Evolutionary conservation across 2,888 invertebrate species (phyloP).

Genomic region (Andrena flavipes): DNA sequence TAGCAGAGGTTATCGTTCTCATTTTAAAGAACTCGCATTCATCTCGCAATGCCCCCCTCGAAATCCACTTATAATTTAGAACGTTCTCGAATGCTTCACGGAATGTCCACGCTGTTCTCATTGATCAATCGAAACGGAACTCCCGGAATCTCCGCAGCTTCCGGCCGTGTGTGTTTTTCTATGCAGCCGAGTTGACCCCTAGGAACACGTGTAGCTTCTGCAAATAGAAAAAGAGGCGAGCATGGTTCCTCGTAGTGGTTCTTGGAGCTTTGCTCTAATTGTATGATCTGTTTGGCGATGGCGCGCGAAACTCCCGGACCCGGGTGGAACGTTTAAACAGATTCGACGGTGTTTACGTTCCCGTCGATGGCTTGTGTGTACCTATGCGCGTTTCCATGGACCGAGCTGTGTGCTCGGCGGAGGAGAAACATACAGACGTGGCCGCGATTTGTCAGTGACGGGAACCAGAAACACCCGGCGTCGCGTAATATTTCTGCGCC

Average conservation of each 20-base stretch:
- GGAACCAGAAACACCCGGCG: conserved; percentile 35
- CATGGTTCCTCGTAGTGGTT: conserved; percentile 14
- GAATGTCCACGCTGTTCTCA: too few species aligned
- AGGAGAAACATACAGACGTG: conserved; percentile 61
- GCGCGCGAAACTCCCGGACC: conserved; percentile 11
- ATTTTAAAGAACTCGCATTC: too few species aligned
- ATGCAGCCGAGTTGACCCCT: background rate
- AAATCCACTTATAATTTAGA: too few species aligned
- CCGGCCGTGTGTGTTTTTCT: background rate
- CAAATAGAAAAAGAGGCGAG: background rate
- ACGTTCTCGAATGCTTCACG: background rate
- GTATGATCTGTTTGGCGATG: conserved; percentile 27
- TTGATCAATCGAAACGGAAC: too few species aligned
- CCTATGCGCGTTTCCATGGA: conserved; percentile 3
- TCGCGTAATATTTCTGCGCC: conserved; percentile 22
- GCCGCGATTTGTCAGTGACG: conserved; percentile 41
- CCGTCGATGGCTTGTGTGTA: conserved; percentile 29
- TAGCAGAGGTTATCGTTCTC: too few species aligned
- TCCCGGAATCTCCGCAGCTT: background rate
- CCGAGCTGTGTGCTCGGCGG: conserved; percentile 33
- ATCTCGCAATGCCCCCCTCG: too few species aligned
- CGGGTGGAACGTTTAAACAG: conserved; percentile 48
- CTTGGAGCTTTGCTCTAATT: conserved; percentile 23
- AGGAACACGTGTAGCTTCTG: background rate
- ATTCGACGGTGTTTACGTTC: conserved; percentile 55